phyloP scores from a whole-genome alignment of 2,113 vertebrate species.

The Galemys pyrenaicus region DNA sequence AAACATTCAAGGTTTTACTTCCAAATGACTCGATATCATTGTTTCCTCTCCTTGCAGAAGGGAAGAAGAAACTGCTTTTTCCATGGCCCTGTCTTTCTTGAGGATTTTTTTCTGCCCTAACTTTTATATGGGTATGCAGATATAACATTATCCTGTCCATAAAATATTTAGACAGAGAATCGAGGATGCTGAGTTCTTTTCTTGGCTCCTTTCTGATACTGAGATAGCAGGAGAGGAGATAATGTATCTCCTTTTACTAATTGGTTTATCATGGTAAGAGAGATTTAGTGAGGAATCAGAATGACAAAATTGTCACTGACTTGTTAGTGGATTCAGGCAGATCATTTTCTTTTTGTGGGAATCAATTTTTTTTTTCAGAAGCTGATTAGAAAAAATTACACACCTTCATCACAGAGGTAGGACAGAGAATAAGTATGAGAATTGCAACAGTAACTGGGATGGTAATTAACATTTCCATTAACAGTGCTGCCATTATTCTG shows the following conservation, averaged over 20 bases:
- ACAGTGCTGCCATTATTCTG: background rate
- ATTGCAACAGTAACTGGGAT: background rate
- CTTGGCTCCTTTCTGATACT: background rate
- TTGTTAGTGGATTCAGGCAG: background rate
- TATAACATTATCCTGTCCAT: background rate
- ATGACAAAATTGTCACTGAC: background rate
- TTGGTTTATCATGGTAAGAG: constrained; percentile 28
- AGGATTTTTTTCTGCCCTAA: background rate
- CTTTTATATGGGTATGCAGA: background rate
- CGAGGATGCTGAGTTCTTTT: background rate
- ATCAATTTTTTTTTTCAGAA: background rate
- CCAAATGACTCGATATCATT: constrained; percentile 29
- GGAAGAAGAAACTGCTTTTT: background rate
- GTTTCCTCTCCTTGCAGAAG: background rate
- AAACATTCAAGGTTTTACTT: constrained; percentile 13
- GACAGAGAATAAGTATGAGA: background rate
- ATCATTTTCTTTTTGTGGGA: background rate
- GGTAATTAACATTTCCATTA: constrained; percentile 44
- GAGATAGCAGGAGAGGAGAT: background rate
- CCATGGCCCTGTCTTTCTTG: background rate
- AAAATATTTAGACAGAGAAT: constrained; percentile 41
- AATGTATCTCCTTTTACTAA: constrained; percentile 40
- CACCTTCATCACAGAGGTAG: background rate
- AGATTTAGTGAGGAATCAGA: constrained; percentile 3
- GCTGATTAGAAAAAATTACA: background rate